Evolutionary conservation across 2,888 invertebrate genomes (phyloP), one percentile per base, ranked within the genome.

Genomic region (Ectropis crepuscularia): DNA sequence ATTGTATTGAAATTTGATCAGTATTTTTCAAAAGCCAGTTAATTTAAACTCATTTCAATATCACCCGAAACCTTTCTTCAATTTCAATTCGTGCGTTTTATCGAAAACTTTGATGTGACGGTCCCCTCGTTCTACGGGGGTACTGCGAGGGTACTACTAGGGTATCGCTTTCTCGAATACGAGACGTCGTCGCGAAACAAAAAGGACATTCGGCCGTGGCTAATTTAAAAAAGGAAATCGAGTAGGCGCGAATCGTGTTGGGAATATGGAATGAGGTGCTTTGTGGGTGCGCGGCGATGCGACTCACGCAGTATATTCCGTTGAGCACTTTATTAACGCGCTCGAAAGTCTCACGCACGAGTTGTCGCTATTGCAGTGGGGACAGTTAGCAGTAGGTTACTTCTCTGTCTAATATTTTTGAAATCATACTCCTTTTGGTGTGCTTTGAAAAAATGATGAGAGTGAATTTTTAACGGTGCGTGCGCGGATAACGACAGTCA

Each of bases 151-250:
- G 66, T 62, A 62, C 57, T 68, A 66, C 70, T 69, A 73, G 74
- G 76, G 77, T 82, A 85, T 80, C 80, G 81, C 76, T 79, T 81
- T 80, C 79, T 79, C 76, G 69, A 72, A 75, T 64, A 72, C 74
- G 76, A 77, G 78, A 75, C 69, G 74, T 78, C 69, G 74, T 78
- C 85, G 64, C 64, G 85, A 90, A 90, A 90, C 90, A 92, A 91
- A 89, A 88, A 89, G 83, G 82, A 90, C 87, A 85, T 83, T 88
- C 87, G 88, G 80, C 89, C 88, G 88, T 87, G 78, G 90, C 90
- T 92, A 92, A 92, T 92, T 92, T 89, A 82, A 90, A 92, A 90
- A 89, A 90, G 91, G 88, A 90, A 90, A 91, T 90, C 88, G 89
- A 89, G 87, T 83, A 83, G 79, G 74, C 74, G 80, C 70, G 79